Percentiles rank a stretch among this genome's conserved stretches.
Evolutionary conservation across 2,888 invertebrate species (phyloP).

Genomic region (Adelphocoris suturalis): DNA sequence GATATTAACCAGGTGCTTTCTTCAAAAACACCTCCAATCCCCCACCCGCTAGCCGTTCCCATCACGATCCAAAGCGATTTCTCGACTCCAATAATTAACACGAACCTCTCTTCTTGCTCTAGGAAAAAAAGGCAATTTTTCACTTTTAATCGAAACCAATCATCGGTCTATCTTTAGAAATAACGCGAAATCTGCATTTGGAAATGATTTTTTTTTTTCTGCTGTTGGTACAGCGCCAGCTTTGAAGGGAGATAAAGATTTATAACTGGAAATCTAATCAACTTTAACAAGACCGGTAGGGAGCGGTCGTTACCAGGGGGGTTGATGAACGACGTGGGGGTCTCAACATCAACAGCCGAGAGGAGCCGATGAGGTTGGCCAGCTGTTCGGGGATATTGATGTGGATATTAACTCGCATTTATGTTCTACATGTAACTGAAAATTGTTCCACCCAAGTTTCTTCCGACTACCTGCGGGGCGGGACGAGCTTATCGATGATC

Average conservation of each 20-base stretch:
- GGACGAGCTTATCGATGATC: not conserved
- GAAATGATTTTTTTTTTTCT: constrained; percentile 29
- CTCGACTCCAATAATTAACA: not conserved
- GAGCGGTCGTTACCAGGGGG: not conserved
- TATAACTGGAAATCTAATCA: constrained; percentile 46
- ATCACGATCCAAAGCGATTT: constrained; percentile 2
- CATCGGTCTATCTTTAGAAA: constrained; percentile 37
- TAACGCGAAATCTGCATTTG: constrained; percentile 17
- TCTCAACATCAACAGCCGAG: not conserved
- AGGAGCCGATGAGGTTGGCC: constrained; percentile 17
- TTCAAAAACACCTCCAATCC: not conserved
- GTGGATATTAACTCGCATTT: not conserved
- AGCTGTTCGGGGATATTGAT: not conserved
- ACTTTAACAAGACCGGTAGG: constrained; percentile 38
- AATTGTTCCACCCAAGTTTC: not conserved
- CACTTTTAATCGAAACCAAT: constrained; percentile 15
- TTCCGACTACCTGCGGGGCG: not conserved
- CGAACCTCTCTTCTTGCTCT: not conserved
- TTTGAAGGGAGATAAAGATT: constrained; percentile 43
- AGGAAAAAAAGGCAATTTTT: constrained; percentile 7
- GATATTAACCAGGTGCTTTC: not conserved
- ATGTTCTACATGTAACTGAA: constrained; percentile 14
- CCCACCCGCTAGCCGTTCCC: not conserved
- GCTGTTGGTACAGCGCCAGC: constrained; percentile 38
- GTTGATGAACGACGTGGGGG: constrained; percentile 42